Evolutionary conservation across 2,888 invertebrate genomes (phyloP), one percentile per base, ranked within the genome.

Genomic region (Pomacea canaliculata): DNA sequence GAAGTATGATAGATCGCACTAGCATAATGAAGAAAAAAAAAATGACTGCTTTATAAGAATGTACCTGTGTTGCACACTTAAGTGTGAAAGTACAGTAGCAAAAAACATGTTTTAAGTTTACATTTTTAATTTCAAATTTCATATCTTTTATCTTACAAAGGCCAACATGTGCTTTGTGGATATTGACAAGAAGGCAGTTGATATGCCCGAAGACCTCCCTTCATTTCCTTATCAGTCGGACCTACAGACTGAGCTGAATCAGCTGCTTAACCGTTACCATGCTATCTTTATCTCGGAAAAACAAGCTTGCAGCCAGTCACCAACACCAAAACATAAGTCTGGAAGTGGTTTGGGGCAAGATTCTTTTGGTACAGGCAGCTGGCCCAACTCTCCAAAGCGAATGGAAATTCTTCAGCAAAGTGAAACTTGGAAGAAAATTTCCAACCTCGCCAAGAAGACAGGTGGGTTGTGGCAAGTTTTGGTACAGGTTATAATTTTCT

Each of bases 131-230:
- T 10, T 56, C 16, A 37, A 37, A 37, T 37, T 37, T 37, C 37
- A 37, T 56, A 7, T 56, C 51, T 56, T 8, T 56, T 56, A 13
- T 7, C 51, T 56, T 56, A 27, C 48, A 68, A 81, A 90, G 90
- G 89, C 88, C 12, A 89, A 89, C 80, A 87, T 90, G 73, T 99
- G 99, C 92, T 95, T 97, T 89, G 96, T 99, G 73, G 98, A 99
- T 92, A 56, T 76, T 59, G 99, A 99, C 91, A 95, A 95, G 85
- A 96, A 96, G 83, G 94, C 94, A 85, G 95, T 98, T 84, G 97
- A 98, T 91, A 92, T 97, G 84, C 98, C 98, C 0, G 99, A 99
- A 91, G 99, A 99, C 91, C 92, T 98, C 85, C 97, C 98, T 0
- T 93, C 94, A 79, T 97, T 99, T 91, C 99, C 99, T 0, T 96